Evolutionary conservation across 1,140 invertebrate species (phyloP).

Genomic region (Drosophila lacteicornis): DNA sequence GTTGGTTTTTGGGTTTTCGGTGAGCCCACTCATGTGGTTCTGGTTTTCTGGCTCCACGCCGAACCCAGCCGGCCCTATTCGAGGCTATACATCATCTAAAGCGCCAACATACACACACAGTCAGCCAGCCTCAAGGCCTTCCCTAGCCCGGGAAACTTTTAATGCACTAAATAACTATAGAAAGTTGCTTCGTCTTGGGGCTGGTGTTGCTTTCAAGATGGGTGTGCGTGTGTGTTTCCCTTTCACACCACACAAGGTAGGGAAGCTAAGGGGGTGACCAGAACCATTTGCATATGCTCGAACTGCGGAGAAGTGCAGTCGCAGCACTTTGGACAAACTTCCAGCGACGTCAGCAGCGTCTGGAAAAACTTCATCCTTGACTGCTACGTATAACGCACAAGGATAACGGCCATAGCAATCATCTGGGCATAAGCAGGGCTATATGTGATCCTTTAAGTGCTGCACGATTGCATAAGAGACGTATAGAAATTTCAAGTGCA

Average conservation of each 20-base stretch:
- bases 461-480: constrained; percentile 26
- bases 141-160: constrained; percentile 30
- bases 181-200: constrained; percentile 33
- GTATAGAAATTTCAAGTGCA: constrained; percentile 18
- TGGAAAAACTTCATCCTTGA: constrained; percentile 39
- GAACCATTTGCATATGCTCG: constrained; percentile 22
- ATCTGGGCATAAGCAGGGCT: constrained; percentile 31
- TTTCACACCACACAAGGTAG: background rate
- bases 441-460: constrained; percentile 40
- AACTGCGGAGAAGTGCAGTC: constrained; percentile 22
- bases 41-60: background rate
- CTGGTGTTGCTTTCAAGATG: background rate
- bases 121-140: background rate
- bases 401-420: constrained; percentile 9
- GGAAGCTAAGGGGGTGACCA: background rate
- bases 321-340: constrained; percentile 44
- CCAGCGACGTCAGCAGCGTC: constrained; percentile 25
- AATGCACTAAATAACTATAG: constrained; percentile 54
- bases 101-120: background rate
- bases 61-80: background rate
- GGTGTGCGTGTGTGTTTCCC: background rate
- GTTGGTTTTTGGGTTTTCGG: background rate
- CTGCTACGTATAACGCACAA: background rate
- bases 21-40: constrained; percentile 4
- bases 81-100: constrained; percentile 35